phyloP scores from a whole-genome alignment of 2,888 invertebrate species.

The Octonoba sinensis region DNA sequence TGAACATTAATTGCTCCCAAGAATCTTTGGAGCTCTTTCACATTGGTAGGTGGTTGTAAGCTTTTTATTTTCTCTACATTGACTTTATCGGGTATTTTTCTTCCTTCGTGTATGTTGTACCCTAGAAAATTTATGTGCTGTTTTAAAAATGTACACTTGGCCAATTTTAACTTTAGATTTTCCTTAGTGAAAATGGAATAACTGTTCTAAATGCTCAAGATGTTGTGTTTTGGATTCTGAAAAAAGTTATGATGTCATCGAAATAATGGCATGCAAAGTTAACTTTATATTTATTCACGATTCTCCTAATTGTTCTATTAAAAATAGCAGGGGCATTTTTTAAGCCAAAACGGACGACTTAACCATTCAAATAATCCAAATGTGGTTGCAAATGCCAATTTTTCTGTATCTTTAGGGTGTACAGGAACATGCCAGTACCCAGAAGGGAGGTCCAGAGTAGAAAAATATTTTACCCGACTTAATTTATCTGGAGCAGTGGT shows the following conservation, averaged over 20 bases:
- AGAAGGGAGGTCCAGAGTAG: too few relatives aligned
- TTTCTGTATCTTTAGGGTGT: constrained; percentile 2
- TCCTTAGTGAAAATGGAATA: too few relatives aligned
- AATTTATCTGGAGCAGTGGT: too few relatives aligned
- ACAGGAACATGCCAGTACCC: not conserved
- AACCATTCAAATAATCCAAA: not conserved
- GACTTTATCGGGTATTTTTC: not conserved
- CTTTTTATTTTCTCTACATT: not conserved
- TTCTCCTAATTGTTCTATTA: constrained; percentile 7
- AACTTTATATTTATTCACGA: constrained; percentile 3
- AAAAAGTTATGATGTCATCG: constrained; percentile 6
- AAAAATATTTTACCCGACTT: too few relatives aligned
- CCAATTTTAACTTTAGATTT: too few relatives aligned
- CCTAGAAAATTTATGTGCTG: not conserved
- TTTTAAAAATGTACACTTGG: not conserved
- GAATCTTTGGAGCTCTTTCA: too few relatives aligned
- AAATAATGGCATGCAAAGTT: constrained; percentile 1
- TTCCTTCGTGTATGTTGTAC: not conserved
- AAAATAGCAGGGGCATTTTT: constrained; percentile 5
- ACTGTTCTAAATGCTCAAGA: not conserved
- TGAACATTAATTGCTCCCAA: too few relatives aligned
- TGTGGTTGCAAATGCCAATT: not conserved
- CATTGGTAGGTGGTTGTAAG: not conserved
- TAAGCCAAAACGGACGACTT: not conserved
- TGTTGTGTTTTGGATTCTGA: not conserved